Conservation (phyloP, 2,113 vertebrate genomes). For the Pipra filicauda region DNA sequence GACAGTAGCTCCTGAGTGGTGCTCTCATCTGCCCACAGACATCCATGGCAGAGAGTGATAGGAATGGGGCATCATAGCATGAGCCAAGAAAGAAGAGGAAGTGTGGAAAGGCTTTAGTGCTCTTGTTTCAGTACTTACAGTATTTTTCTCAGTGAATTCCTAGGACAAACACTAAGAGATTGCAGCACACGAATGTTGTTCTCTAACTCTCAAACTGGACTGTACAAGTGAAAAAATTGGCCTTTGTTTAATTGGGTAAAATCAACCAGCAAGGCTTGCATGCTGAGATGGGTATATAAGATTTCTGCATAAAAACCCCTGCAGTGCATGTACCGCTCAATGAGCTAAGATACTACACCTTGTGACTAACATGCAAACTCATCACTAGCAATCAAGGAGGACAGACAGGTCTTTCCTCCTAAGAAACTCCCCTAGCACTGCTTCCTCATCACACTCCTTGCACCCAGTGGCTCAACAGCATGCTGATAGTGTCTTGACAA, state of each 20-base stretch:
- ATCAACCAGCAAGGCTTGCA: neutral
- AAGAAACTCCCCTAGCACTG: neutral
- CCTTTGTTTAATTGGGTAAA: neutral
- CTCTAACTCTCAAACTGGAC: neutral
- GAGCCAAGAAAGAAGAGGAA: neutral
- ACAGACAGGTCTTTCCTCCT: neutral
- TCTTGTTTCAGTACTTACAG: neutral
- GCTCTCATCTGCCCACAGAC: neutral
- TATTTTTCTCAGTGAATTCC: neutral
- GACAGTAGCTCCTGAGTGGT: neutral
- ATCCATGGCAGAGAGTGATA: rapidly evolving
- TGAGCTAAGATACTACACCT: neutral
- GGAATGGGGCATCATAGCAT: neutral
- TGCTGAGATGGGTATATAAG: neutral
- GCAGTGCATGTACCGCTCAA: neutral
- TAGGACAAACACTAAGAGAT: neutral
- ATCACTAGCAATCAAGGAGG: neutral
- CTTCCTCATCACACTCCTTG: neutral
- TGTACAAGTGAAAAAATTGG: neutral
- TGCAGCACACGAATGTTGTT: neutral
- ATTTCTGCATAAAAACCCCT: neutral
- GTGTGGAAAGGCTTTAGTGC: neutral
- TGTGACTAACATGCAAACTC: neutral
- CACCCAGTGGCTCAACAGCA: neutral
- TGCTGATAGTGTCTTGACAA: neutral